Percentiles rank a stretch among this genome's conserved stretches.
Conservation (phyloP, 2,113 vertebrate species). For the Arvicanthis niloticus region DNA sequence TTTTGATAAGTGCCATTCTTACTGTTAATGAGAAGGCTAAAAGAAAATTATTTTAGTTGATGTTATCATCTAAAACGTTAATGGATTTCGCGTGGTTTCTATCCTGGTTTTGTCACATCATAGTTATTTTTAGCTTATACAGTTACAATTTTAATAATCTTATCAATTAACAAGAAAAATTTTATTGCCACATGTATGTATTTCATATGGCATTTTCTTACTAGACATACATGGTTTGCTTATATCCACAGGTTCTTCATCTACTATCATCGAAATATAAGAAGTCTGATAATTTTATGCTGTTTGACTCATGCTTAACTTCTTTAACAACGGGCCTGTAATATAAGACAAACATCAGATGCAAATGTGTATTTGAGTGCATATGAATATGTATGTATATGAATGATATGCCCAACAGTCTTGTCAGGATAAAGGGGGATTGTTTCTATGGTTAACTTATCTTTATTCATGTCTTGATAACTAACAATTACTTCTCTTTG, state of each 20-base stretch:
- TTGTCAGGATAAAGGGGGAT: background rate
- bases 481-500: background rate
- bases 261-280: background rate
- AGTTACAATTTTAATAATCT: background rate
- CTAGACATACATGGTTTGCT: background rate
- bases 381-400: background rate
- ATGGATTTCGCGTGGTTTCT: background rate
- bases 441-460: background rate
- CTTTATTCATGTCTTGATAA: background rate
- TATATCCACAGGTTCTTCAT: background rate
- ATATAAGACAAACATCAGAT: background rate
- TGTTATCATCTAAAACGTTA: background rate
- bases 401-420: background rate
- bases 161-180: background rate
- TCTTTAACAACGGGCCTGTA: background rate
- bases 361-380: background rate
- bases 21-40: background rate
- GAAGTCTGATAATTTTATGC: background rate
- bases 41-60: constrained; percentile 33
- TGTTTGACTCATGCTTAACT: background rate
- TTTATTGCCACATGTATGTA: background rate
- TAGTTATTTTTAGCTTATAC: background rate
- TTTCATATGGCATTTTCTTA: background rate
- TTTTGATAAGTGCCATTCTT: background rate
- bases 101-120: background rate